These are phyloP conservation scores for Serilophus lunatus DNA, from an alignment of 2,113 vertebrate genomes.

Conservation along the genomic window DNA sequence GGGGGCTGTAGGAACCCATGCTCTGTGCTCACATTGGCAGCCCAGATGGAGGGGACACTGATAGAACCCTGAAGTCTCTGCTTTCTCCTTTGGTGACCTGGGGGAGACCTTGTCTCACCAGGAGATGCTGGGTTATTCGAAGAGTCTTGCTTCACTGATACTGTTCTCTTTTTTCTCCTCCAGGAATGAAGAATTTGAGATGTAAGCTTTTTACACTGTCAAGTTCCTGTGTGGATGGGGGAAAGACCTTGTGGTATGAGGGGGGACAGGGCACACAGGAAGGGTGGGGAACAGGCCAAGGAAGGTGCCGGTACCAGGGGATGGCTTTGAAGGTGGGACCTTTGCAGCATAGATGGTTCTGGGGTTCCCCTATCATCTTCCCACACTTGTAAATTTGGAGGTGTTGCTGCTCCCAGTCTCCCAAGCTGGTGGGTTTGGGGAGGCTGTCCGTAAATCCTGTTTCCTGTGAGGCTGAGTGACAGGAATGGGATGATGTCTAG, in stretches of 20 bases:
- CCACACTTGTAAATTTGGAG: background rate
- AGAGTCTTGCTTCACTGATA: background rate
- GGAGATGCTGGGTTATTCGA: background rate
- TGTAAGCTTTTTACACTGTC: conserved; percentile 34
- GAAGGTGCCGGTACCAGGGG: background rate
- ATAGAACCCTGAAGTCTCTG: accelerated
- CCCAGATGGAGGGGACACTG: background rate
- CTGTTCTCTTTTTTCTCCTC: background rate
- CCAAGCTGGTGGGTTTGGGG: background rate
- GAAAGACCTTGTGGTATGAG: background rate
- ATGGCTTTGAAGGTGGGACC: background rate
- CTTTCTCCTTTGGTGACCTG: background rate
- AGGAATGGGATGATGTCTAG: background rate
- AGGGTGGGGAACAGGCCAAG: background rate
- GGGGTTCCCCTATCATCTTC: background rate
- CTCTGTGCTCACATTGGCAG: background rate
- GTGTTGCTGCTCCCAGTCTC: background rate
- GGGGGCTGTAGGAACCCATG: background rate
- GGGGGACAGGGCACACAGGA: background rate
- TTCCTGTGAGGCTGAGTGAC: background rate
- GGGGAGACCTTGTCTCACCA: background rate
- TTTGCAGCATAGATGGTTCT: background rate
- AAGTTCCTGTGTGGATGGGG: background rate
- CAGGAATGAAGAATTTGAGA: conserved; percentile 47
- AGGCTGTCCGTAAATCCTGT: background rate